Percentiles rank a stretch among this genome's conserved stretches.
Conservation (phyloP, 2,797 vertebrate species). For the Onychomys leucogaster region DNA sequence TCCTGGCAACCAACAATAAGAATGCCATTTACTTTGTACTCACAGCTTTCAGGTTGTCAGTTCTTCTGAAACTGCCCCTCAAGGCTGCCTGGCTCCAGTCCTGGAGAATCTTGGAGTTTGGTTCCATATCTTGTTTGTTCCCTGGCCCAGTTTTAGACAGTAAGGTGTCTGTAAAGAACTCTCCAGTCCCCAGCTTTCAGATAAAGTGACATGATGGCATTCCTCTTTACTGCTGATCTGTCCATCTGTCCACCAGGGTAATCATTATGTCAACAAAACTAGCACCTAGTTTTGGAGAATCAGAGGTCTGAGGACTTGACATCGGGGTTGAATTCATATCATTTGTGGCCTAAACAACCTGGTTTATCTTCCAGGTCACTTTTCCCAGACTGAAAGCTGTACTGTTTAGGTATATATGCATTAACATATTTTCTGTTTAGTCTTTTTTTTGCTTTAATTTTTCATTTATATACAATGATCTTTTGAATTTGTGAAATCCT, state of each 20-base stretch:
- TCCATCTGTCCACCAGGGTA: background rate
- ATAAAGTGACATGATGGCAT: background rate
- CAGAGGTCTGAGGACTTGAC: background rate
- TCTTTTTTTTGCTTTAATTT: background rate
- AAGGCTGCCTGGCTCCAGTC: too few species aligned
- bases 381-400: background rate
- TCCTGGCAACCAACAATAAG: background rate
- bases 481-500: background rate
- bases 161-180: background rate
- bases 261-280: too few species aligned
- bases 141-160: background rate
- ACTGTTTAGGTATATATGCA: background rate
- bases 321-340: background rate
- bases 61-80: background rate
- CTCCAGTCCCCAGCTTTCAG: background rate
- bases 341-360: background rate
- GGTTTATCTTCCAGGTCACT: fast-evolving
- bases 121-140: background rate
- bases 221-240: background rate
- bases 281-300: background rate
- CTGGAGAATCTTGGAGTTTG: background rate
- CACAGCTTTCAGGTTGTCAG: background rate
- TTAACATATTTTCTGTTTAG: background rate
- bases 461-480: background rate
- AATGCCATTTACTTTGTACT: background rate